Evolutionary conservation across 1,140 invertebrate species (phyloP).

Genomic region (Atta cephalotes): DNA sequence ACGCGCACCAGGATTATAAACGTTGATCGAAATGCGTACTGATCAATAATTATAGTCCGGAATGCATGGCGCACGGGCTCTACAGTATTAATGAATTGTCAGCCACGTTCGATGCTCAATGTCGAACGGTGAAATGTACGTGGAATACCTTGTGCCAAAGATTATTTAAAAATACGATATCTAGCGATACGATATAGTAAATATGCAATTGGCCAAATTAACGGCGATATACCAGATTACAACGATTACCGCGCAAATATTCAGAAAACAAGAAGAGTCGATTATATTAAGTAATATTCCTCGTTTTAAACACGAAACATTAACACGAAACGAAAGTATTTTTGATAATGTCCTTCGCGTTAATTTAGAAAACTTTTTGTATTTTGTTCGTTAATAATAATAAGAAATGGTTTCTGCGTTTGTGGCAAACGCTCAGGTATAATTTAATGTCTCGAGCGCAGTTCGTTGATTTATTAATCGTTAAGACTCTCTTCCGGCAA

Average conservation of each 20-base stretch:
- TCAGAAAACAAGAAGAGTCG: constrained; percentile 9
- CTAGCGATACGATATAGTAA: constrained; percentile 9
- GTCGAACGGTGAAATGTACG: neutral
- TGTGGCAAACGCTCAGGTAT: neutral
- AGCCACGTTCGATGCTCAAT: constrained; percentile 22
- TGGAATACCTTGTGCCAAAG: neutral
- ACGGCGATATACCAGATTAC: neutral
- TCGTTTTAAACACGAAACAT: neutral
- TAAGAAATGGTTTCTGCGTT: neutral
- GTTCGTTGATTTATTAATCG: constrained; percentile 60
- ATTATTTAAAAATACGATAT: constrained; percentile 37
- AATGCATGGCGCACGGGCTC: neutral
- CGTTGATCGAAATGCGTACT: constrained; percentile 33
- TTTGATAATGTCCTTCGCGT: neutral
- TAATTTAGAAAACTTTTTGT: neutral
- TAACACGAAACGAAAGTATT: neutral
- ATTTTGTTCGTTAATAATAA: neutral
- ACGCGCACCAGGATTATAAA: constrained; percentile 16
- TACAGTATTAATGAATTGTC: constrained; percentile 49
- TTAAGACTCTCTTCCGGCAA: constrained; percentile 25
- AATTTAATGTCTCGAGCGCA: neutral
- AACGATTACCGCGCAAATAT: constrained; percentile 18
- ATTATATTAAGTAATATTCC: neutral
- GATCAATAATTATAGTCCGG: constrained; percentile 30
- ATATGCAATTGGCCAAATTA: constrained; percentile 37